phyloP scores from a whole-genome alignment of 2,888 invertebrate genomes.

The Epistrophella euchroma region DNA sequence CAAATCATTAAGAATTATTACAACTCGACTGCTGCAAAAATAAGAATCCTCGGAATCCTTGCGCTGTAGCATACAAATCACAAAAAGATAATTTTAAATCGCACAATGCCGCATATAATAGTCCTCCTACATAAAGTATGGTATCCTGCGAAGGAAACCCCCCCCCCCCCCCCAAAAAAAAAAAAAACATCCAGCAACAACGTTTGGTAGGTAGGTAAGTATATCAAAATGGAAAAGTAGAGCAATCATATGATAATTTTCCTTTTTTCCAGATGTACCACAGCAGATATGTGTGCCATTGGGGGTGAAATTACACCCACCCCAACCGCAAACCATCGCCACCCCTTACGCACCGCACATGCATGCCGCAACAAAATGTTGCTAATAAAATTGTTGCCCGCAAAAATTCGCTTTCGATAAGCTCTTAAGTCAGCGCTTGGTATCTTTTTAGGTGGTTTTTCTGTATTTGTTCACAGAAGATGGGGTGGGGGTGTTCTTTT shows the following conservation, averaged over 20 bases:
- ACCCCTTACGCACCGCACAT: neutral
- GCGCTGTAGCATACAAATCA: constrained; percentile 68
- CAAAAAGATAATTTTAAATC: constrained; percentile 74
- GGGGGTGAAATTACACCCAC: constrained; percentile 4
- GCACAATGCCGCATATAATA: constrained; percentile 36
- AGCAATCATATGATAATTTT: constrained; percentile 73
- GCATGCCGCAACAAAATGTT: constrained; percentile 49
- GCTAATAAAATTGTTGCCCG: constrained; percentile 73
- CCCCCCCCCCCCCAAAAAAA: neutral
- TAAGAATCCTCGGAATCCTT: constrained; percentile 52
- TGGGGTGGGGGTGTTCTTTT: neutral
- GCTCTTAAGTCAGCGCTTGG: constrained; percentile 72
- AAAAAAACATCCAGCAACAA: neutral
- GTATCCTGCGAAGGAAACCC: constrained; percentile 35
- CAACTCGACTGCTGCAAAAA: constrained; percentile 58
- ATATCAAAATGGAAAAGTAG: constrained; percentile 57
- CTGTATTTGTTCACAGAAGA: constrained; percentile 25
- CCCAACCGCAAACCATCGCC: constrained; percentile 21
- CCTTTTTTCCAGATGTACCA: constrained; percentile 67
- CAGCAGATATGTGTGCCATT: constrained; percentile 60
- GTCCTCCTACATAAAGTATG: constrained; percentile 37
- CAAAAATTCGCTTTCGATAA: constrained; percentile 71
- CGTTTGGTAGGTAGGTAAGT: constrained; percentile 26
- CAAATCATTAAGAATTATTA: constrained; percentile 70
- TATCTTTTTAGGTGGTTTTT: constrained; percentile 42